phyloP scores from a whole-genome alignment of 2,113 vertebrate genomes.

The Gallinago jamesoni region DNA sequence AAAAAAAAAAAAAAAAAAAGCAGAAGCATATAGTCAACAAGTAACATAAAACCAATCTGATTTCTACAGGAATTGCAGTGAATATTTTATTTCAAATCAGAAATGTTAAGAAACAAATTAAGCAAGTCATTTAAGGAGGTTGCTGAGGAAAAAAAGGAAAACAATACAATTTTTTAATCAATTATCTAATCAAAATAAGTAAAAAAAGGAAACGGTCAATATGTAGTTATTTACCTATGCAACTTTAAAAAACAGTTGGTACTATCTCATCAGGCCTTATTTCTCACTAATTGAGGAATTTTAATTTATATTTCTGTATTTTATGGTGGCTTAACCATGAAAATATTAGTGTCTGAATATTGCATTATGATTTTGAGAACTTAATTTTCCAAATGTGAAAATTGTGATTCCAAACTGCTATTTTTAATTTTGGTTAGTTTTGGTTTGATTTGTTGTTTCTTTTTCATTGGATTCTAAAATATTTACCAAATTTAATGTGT shows the following conservation, averaged over 20 bases:
- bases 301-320: neutral
- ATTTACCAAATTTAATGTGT: neutral
- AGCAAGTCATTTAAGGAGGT: neutral
- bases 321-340: neutral
- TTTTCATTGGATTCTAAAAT: neutral
- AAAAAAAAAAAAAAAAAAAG: no score
- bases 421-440: neutral
- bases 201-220: neutral
- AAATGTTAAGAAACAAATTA: neutral
- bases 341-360: neutral
- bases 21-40: neutral
- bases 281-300: neutral
- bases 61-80: neutral
- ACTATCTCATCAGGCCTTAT: neutral
- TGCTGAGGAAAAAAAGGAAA: neutral
- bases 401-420: fast-evolving
- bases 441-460: neutral
- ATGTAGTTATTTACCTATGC: neutral
- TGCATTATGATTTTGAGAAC: neutral
- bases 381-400: neutral
- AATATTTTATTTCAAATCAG: neutral
- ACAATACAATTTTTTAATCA: neutral
- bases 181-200: neutral
- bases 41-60: neutral
- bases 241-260: neutral